Evolutionary conservation across 2,797 vertebrate species (phyloP), one percentile per base, ranked within the genome.

Genomic region (Danio jaintianensis): DNA sequence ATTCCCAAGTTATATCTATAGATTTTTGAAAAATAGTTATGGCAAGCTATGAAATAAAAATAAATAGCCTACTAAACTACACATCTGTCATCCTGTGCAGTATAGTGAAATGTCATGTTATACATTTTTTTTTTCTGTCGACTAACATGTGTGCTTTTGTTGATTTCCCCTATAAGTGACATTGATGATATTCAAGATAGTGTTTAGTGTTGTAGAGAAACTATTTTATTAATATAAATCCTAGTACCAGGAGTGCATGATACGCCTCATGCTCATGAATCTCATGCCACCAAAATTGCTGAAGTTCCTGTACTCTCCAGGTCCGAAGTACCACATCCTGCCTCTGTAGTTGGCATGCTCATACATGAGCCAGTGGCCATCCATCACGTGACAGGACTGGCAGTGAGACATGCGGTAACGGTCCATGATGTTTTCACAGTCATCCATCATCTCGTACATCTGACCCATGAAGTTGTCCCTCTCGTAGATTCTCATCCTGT

Each of bases 321-420:
- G 85, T 22, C 73, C 64, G 10, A 83, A 71, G 79, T 81, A 79
- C 81, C 75, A 50, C 84, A 81, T 78, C 76, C 40, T 71, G 79
- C 84, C 82, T 75, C 75, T 83, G 82, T 72, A 85, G 75, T 83
- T 50, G 43, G 84, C 74, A 11, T 85, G 73, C 48, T 52, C 91
- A 20, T 87, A 92, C 89, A 90, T 82, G 83, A 92, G 89, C 91
- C 91, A 92, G 88, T 91, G 87, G 40, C 81, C 91, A 0, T 92
- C 91, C 90, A 91, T 87, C 85, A 92, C 91, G 5, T 92, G 5
- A 78, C 90, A 90, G 62, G 91, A 92, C 87, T 38, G 7, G 85
- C 91, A 91, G 42, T 91, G 83, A n/a, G 63, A 76, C 90, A 90
- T 91, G 47, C 72, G 89, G 84, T 86, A 90, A 18, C 86, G 90